These are phyloP conservation scores for Caenorhabditis sulstoni DNA, from an alignment of 2,888 invertebrate genomes.

Conservation along the genomic window DNA sequence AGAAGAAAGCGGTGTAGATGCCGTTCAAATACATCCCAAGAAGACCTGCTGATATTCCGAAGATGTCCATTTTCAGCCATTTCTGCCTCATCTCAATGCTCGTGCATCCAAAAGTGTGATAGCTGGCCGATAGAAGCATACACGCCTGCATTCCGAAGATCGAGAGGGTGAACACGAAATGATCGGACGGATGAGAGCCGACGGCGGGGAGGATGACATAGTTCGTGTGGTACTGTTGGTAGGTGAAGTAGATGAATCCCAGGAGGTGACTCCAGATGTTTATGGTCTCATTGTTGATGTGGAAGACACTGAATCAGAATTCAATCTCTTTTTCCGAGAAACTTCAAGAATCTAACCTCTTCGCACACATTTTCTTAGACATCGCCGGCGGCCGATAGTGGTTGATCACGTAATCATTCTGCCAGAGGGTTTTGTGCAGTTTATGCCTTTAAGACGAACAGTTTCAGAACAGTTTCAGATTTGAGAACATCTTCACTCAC, in stretches of 20 bases:
- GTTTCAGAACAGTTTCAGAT: constrained; percentile 38
- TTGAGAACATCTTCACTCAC: constrained; percentile 20
- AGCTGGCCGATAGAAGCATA: constrained; percentile 92
- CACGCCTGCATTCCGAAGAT: constrained; percentile 93
- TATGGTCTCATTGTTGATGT: constrained; percentile 97
- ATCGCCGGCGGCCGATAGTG: constrained; percentile 83
- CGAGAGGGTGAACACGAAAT: constrained; percentile 89
- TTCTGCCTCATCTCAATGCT: constrained; percentile 90
- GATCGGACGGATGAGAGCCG: constrained; percentile 88
- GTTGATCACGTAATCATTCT: constrained; percentile 77
- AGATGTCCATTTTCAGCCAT: constrained; percentile 92
- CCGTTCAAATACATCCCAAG: constrained; percentile 95
- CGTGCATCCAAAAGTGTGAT: constrained; percentile 94
- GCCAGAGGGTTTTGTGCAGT: constrained; percentile 73
- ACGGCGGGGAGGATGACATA: constrained; percentile 84
- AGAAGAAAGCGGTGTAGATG: constrained; percentile 97
- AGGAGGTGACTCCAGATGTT: constrained; percentile 96
- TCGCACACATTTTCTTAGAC: constrained; percentile 89
- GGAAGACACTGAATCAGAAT: constrained; percentile 87
- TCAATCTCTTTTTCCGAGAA: not conserved
- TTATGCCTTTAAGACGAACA: constrained; percentile 62
- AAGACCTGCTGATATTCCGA: constrained; percentile 93
- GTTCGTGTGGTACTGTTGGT: constrained; percentile 89
- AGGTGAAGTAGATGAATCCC: constrained; percentile 86
- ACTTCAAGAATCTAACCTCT: constrained; percentile 85